Conservation (phyloP, 2,113 vertebrate species). For the Phoenicopterus ruber region DNA sequence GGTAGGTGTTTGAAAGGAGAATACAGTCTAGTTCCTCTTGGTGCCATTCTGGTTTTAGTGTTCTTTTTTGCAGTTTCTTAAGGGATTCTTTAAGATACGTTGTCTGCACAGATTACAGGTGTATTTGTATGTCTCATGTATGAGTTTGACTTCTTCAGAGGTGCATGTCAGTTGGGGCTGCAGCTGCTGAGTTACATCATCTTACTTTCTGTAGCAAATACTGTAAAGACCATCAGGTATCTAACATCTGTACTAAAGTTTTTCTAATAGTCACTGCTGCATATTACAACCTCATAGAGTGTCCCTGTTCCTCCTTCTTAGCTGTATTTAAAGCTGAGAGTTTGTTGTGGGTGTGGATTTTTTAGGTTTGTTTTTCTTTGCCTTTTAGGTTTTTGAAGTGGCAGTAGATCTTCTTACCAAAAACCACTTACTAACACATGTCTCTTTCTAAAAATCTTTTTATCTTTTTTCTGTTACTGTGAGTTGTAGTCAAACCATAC, state of each 20-base stretch:
- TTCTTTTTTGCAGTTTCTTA: background rate
- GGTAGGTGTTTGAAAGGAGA: background rate
- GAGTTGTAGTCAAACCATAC: background rate
- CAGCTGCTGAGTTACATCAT: background rate
- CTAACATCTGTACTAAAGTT: background rate
- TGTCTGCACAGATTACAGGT: background rate
- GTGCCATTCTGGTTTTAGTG: background rate
- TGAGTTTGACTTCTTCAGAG: background rate
- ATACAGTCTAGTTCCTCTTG: background rate
- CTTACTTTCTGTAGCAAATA: background rate
- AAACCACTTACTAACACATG: background rate
- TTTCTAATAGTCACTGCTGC: background rate
- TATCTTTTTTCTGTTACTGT: background rate
- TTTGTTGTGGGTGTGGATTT: background rate
- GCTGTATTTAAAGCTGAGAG: background rate
- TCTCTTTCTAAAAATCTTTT: background rate
- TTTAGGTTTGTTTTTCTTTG: background rate
- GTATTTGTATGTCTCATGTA: accelerated
- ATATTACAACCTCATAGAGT: background rate
- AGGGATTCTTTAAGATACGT: background rate
- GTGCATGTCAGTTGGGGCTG: background rate
- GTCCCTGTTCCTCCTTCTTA: background rate
- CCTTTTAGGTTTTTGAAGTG: background rate
- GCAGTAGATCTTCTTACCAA: background rate
- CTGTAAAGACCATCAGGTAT: background rate